A percentile compares a stretch with the other conserved stretches of the same genome.
phyloP scores from a whole-genome alignment of 2,797 vertebrate species.

The Sebastes baramenuke region DNA sequence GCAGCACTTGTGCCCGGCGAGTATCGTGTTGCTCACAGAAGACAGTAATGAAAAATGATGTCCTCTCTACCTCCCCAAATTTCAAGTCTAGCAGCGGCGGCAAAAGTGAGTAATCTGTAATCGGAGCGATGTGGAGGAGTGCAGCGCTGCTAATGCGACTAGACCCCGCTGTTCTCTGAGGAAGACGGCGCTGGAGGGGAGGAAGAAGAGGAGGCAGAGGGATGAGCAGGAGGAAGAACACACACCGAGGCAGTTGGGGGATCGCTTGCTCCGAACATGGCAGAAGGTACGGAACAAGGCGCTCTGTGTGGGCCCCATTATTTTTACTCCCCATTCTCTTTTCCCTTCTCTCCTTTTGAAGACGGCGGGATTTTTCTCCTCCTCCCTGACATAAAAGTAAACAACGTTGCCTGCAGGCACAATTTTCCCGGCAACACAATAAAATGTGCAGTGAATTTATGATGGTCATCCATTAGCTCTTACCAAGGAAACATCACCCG shows the following conservation, averaged over 20 bases:
- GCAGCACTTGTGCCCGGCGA: conserved; percentile 21
- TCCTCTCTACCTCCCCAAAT: conserved; percentile 65
- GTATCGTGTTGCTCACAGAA: conserved; percentile 57
- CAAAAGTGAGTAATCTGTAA: conserved; percentile 74
- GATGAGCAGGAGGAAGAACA: conserved; percentile 68
- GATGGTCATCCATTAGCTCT: conserved; percentile 99
- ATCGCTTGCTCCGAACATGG: conserved; percentile 74
- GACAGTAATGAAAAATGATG: conserved; percentile 71
- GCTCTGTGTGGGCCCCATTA: conserved; percentile 83
- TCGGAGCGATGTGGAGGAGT: conserved; percentile 71
- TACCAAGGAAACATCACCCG: conserved; percentile 99
- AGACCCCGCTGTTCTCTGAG: conserved; percentile 76
- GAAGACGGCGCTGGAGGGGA: conserved; percentile 76
- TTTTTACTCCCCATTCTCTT: conserved; percentile 85
- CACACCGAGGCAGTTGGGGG: conserved; percentile 71
- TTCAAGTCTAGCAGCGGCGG: conserved; percentile 64
- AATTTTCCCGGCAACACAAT: conserved; percentile 99
- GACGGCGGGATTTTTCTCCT: conserved; percentile 91
- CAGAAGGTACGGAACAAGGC: conserved; percentile 82
- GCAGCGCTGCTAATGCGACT: conserved; percentile 68
- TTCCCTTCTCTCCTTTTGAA: conserved; percentile 85
- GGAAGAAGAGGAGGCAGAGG: conserved; percentile 62
- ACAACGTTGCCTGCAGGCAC: conserved; percentile 99
- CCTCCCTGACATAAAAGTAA: conserved; percentile 98
- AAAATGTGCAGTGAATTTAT: conserved; percentile 99